Evolutionary conservation across 2,113 vertebrate species (phyloP).

Genomic region (Paradoxurus hermaphroditus): DNA sequence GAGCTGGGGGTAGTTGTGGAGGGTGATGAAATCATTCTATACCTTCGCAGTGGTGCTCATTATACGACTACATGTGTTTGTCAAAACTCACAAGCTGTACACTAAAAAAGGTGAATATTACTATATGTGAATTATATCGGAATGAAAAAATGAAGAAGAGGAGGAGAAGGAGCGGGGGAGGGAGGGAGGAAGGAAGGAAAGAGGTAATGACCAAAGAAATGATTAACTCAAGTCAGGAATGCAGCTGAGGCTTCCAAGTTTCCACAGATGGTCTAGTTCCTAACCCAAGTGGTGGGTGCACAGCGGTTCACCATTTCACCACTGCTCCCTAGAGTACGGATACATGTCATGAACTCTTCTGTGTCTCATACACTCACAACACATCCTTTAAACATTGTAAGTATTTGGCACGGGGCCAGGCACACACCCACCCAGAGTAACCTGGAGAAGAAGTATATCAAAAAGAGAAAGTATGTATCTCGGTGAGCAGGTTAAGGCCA

Average conservation of each 20-base stretch:
- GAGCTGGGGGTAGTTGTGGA: neutral
- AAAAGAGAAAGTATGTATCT: neutral
- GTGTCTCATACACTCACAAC: neutral
- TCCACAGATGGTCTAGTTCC: neutral
- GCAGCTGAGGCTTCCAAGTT: neutral
- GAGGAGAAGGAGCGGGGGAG: neutral
- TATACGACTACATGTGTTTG: neutral
- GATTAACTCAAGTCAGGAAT: neutral
- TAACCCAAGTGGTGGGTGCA: neutral
- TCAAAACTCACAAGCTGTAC: neutral
- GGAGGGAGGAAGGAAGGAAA: neutral
- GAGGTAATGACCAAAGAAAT: neutral
- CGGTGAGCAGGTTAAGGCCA: neutral
- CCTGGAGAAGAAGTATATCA: neutral
- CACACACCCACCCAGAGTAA: neutral
- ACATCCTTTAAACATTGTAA: neutral
- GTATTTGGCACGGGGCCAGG: neutral
- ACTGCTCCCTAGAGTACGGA: neutral
- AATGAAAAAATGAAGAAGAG: neutral
- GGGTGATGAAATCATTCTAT: neutral
- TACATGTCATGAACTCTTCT: neutral
- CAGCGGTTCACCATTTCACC: neutral
- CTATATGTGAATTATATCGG: neutral
- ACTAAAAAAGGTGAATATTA: neutral
- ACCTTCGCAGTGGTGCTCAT: neutral